A percentile compares a stretch with the other conserved stretches of the same genome.
Conservation (phyloP, 2,113 vertebrate genomes). For the Albula glossodonta region DNA sequence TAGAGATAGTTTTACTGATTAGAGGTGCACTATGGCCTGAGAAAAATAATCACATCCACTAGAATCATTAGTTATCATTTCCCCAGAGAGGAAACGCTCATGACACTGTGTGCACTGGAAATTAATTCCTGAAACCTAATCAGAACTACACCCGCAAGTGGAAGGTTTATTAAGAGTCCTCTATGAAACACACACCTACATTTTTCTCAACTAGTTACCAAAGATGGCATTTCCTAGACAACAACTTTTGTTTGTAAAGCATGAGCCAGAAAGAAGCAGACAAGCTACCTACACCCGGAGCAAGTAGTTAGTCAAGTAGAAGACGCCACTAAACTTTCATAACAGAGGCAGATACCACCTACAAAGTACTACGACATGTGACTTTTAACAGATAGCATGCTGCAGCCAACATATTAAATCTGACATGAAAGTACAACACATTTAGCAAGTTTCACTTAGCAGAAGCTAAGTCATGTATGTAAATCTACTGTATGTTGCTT, state of each 20-base stretch:
- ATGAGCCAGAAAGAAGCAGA: neutral
- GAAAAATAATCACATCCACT: constrained; percentile 48
- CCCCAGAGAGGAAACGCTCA: constrained; percentile 31
- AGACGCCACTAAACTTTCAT: too few species aligned
- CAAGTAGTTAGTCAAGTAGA: neutral
- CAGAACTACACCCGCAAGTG: constrained; percentile 31
- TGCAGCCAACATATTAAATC: too few species aligned
- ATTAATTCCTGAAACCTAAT: constrained; percentile 46
- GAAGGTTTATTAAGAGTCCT: constrained; percentile 22
- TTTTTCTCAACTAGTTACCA: neutral
- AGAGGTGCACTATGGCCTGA: constrained; percentile 36
- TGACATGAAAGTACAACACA: too few species aligned
- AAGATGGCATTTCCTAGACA: neutral
- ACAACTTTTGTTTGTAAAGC: neutral
- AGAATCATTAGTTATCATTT: constrained; percentile 43
- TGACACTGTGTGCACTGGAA: constrained; percentile 38
- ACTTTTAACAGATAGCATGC: too few species aligned
- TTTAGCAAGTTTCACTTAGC: too few species aligned
- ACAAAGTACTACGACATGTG: too few species aligned
- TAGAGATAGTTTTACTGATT: constrained; percentile 43
- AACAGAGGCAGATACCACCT: too few species aligned
- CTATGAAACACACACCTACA: neutral
- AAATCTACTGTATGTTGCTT: too few species aligned
- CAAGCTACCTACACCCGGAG: neutral
- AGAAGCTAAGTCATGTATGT: too few species aligned